Percentiles rank a stretch among this genome's conserved stretches.
Evolutionary conservation across 64 coral and sea anemone genomes (phyloP).

Genomic region (Dendronephthya gigantea): DNA sequence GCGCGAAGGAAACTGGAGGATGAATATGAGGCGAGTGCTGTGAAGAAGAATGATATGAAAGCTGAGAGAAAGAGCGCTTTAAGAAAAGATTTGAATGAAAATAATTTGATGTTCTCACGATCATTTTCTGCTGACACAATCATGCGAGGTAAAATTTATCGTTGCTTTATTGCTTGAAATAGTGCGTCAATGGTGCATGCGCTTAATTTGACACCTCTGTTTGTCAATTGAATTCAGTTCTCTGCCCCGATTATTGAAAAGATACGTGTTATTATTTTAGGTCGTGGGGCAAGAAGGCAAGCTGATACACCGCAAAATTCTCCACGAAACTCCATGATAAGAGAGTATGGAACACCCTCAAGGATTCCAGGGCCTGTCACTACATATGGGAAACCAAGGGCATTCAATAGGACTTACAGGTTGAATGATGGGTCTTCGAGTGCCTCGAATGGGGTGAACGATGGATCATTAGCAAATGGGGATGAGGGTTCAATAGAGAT

Average conservation of each 20-base stretch:
- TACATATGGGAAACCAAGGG: background rate
- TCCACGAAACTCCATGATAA: background rate
- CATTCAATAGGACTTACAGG: background rate
- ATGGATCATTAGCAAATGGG: background rate
- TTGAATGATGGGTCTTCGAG: background rate
- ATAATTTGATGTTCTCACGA: background rate
- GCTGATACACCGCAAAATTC: background rate
- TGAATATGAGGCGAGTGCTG: background rate
- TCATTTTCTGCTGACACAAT: constrained; percentile 1
- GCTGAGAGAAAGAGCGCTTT: background rate
- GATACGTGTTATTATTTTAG: background rate
- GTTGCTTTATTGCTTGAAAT: too few species aligned
- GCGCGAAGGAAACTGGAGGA: background rate
- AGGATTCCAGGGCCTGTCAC: background rate
- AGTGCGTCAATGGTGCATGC: background rate
- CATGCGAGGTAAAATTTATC: background rate
- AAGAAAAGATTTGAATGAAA: constrained; percentile 10
- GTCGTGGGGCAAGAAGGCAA: background rate
- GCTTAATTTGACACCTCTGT: too few species aligned
- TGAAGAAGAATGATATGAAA: background rate
- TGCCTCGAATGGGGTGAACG: background rate
- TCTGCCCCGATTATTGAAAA: background rate
- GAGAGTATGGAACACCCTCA: background rate
- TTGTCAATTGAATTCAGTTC: background rate
- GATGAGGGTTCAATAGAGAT: background rate